Percentiles rank a stretch among this genome's conserved stretches.
Conservation (phyloP, 2,888 invertebrate species). For the Drosophila koepferae region DNA sequence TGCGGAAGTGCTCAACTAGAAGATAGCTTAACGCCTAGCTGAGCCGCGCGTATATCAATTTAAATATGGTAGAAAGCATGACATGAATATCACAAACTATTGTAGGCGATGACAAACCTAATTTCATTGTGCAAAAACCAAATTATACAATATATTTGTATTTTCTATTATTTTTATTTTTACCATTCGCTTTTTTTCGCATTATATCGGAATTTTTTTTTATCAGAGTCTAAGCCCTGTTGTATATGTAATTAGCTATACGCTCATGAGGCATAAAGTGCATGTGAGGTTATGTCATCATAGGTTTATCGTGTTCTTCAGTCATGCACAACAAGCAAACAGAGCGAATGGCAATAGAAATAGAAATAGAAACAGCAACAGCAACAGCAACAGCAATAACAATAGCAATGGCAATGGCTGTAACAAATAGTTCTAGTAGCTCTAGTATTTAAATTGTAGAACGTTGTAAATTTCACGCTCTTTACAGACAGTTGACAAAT, state of each 20-base stretch:
- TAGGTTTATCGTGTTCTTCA: constrained; percentile 47
- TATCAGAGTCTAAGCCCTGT: constrained; percentile 37
- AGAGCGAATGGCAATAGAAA: constrained; percentile 25
- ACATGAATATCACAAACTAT: constrained; percentile 3
- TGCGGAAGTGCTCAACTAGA: neutral
- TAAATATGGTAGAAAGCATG: constrained; percentile 5
- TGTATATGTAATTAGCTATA: constrained; percentile 2
- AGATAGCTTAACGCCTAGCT: neutral
- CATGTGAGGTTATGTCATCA: constrained; percentile 64
- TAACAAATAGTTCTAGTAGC: constrained; percentile 43
- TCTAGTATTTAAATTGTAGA: constrained; percentile 67
- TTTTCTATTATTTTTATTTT: neutral
- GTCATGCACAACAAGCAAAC: constrained; percentile 58
- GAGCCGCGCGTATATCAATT: neutral
- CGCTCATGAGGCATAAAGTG: constrained; percentile 24
- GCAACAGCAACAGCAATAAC: constrained; percentile 1
- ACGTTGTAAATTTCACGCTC: constrained; percentile 62
- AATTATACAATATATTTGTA: constrained; percentile 19
- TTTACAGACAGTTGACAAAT: constrained; percentile 54
- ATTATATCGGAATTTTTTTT: constrained; percentile 36
- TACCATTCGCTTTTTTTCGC: constrained; percentile 11
- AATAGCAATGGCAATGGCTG: constrained; percentile 3
- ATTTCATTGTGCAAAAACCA: constrained; percentile 2
- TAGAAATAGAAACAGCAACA: constrained; percentile 24
- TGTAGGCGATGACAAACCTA: constrained; percentile 1